Evolutionary conservation across 2,113 vertebrate genomes (phyloP).

Genomic region (Phrynosoma platyrhinos): DNA sequence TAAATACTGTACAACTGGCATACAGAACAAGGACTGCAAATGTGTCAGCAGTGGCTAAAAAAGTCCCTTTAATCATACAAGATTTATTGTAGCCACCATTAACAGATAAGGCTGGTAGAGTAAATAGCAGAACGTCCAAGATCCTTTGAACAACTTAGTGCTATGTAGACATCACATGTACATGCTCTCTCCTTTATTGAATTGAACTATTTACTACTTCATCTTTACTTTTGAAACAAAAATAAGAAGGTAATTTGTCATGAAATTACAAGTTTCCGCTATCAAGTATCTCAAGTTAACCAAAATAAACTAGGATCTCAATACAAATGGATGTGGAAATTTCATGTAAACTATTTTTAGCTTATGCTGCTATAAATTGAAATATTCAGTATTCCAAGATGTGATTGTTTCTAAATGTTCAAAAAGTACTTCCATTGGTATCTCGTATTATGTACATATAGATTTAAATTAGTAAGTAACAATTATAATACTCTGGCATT

Average conservation of each 20-base stretch:
- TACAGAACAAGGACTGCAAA: background rate
- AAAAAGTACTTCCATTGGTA: background rate
- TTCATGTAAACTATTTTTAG: background rate
- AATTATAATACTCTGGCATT: background rate
- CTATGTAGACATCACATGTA: background rate
- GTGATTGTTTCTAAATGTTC: background rate
- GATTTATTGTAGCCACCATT: background rate
- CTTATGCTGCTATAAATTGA: background rate
- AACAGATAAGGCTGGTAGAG: background rate
- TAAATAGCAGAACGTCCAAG: background rate
- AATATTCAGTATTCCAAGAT: background rate
- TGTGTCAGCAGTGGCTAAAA: background rate
- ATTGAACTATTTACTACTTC: background rate
- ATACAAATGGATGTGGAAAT: background rate
- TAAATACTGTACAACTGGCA: background rate
- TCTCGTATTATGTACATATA: background rate
- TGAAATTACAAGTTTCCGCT: background rate
- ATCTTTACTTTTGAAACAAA: background rate
- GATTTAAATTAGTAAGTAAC: background rate
- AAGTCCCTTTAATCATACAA: too few relatives aligned
- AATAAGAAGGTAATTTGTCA: background rate
- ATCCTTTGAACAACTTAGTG: background rate
- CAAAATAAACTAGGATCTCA: background rate
- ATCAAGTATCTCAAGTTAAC: background rate
- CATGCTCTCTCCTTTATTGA: background rate